Conservation (phyloP, 37 sponge, comb jelly and placozoan species). For the Dysidea cf. avara region DNA sequence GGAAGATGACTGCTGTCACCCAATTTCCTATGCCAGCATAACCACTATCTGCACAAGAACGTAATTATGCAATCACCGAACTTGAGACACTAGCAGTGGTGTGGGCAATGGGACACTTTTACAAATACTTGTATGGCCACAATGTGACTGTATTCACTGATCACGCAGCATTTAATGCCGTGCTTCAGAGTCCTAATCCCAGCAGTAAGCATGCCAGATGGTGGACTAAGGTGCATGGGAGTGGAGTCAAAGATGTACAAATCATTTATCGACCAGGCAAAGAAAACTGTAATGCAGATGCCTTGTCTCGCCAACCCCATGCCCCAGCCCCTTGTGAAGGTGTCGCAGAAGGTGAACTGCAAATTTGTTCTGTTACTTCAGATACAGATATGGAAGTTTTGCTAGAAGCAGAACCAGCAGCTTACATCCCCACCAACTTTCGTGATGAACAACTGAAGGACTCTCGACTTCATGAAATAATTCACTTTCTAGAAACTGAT, state of each 20-base stretch:
- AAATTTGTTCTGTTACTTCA: slow-evolving; percentile 21
- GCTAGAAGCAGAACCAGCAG: too few species aligned
- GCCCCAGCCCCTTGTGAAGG: slow-evolving; percentile 13
- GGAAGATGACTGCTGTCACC: too few species aligned
- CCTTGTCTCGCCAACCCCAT: slow-evolving; percentile 19
- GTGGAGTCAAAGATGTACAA: slow-evolving; percentile 23
- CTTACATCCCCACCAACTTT: too few species aligned
- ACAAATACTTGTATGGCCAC: slow-evolving; percentile 24
- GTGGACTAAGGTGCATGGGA: slow-evolving; percentile 51
- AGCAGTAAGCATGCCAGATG: slow-evolving; percentile 48
- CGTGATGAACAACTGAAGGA: too few species aligned
- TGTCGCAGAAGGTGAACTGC: slow-evolving; percentile 14
- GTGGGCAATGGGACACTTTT: slow-evolving; percentile 51
- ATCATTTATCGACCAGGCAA: slow-evolving; percentile 46
- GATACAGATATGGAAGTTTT: too few species aligned
- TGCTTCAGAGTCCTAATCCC: slow-evolving; percentile 30
- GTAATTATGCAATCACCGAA: slow-evolving; percentile 45
- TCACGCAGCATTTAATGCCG: slow-evolving; percentile 42
- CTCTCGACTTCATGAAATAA: too few species aligned
- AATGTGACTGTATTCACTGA: slow-evolving; percentile 43
- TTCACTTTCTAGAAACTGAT: too few species aligned
- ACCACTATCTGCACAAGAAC: too few species aligned
- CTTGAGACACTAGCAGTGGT: too few species aligned
- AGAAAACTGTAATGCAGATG: slow-evolving; percentile 46
- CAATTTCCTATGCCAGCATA: too few species aligned